Conservation (phyloP, 1,140 invertebrate species). For the Diuraphis noxia region DNA sequence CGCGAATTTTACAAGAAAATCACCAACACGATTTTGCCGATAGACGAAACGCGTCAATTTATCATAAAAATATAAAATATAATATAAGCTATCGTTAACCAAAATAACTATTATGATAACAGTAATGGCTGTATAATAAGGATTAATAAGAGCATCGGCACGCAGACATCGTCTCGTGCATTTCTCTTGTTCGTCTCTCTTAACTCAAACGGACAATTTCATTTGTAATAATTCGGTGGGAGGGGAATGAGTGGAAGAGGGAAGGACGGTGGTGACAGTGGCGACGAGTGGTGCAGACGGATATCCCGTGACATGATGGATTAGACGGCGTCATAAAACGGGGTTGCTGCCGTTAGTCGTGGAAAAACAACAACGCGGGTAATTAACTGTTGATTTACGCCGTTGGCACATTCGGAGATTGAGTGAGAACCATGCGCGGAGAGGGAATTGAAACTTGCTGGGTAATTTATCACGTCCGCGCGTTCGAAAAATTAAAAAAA, state of each 20-base stretch:
- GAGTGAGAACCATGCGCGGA: conserved; percentile 10
- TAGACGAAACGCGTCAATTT: neutral
- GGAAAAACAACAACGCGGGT: conserved; percentile 47
- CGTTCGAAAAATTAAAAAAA: conserved; percentile 32
- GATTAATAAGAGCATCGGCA: no score
- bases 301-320: conserved; percentile 53
- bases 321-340: conserved; percentile 41
- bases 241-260: no score
- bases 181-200: neutral
- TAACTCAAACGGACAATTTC: conserved; percentile 46
- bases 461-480: conserved; percentile 47
- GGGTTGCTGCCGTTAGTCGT: conserved; percentile 25
- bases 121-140: neutral
- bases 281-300: conserved; percentile 8
- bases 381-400: conserved; percentile 52
- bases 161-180: neutral
- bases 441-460: conserved; percentile 38
- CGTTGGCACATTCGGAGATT: conserved; percentile 29
- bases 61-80: no score
- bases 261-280: neutral
- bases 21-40: neutral
- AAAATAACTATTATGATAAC: neutral
- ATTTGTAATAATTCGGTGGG: conserved; percentile 19
- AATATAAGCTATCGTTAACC: neutral
- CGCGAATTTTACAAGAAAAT: neutral